Base-by-base conservation (phyloP, 2,113 vertebrate species). In the Cyprinodon variegatus region DNA sequence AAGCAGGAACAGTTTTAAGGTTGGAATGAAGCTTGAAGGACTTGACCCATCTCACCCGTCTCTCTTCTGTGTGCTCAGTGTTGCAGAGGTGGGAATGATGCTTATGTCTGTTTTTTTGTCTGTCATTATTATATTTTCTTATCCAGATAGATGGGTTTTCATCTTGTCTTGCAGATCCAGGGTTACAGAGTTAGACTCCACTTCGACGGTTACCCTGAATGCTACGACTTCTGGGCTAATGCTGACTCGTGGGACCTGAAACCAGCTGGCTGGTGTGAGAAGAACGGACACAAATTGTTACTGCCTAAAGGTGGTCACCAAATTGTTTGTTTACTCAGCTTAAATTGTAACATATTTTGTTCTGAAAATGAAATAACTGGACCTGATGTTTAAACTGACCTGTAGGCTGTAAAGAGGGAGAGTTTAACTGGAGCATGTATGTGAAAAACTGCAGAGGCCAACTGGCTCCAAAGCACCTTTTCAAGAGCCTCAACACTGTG, bases 21-120 rank as follows among this genome's bases (percentile, higher is more conserved):
- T 95, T 40, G 97, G 98, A 77, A 98, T 98, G 97, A 98, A 98
- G 85, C 90, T 99, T 78, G 98, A 99, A 89, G 98, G 98, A 0
- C 94, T 99, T 77, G 98, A 99, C 86, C 98, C 98, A 0, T 96
- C 96, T 63, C 98, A 99, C 74, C 97, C 97, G 13, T 97, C 98
- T 0, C 94, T 98, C 48, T 98, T 99, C 87, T 99, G 98, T 53
- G 96, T 99, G 61, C 96, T 99, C 57, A 96, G 95, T 0, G 96
- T 97, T 48, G 95, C 96, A 0, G 98, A 99, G 96, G 98, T 99
- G 70, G 74, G 91, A 36, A 2, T 29, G 8, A 38, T 13, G 11
- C 59, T 20, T 5, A 57, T 62, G 37, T 39, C 50, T 53, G 8
- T 15, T 57, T 20, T 57, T n/a, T 53, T 15, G 48, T 70, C 11